Conservation (phyloP, 2,888 invertebrate species). For the Fragum fragum region DNA sequence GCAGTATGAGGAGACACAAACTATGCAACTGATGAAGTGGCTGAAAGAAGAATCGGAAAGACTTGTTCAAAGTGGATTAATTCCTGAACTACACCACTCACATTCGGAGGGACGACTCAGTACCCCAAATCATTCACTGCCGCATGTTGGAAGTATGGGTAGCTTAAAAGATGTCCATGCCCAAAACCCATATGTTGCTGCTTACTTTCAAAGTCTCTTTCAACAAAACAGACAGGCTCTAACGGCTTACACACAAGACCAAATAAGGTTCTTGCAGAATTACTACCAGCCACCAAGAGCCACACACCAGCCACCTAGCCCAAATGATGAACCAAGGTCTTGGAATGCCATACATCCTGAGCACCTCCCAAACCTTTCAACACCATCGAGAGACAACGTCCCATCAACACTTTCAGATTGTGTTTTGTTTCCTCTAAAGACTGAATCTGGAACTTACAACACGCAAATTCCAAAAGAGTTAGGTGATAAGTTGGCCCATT, state of each 20-base stretch:
- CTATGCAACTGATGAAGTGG: slow-evolving; percentile 26
- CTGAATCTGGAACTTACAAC: not conserved
- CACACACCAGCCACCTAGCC: not conserved
- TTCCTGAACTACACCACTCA: slow-evolving; percentile 11
- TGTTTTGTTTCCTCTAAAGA: not conserved
- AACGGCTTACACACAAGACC: not conserved
- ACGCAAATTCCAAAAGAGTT: not conserved
- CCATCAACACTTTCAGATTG: not conserved
- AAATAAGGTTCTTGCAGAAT: not conserved
- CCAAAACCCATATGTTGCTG: slow-evolving; percentile 25
- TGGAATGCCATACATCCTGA: not conserved
- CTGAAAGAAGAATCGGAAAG: slow-evolving; percentile 13
- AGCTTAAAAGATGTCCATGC: slow-evolving; percentile 20
- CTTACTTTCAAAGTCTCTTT: slow-evolving; percentile 11
- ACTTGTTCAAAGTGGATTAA: not conserved
- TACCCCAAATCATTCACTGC: slow-evolving; percentile 14
- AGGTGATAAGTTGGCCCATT: not conserved
- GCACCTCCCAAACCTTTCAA: not conserved
- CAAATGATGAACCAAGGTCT: not conserved
- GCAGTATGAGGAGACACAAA: slow-evolving; percentile 38
- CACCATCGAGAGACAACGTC: slow-evolving; percentile 1
- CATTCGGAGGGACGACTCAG: slow-evolving; percentile 1
- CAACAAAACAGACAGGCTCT: not conserved
- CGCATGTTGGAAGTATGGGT: slow-evolving; percentile 1
- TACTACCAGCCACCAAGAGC: not conserved